Base-by-base conservation (phyloP, 1,140 invertebrate species). In the Eurosta solidaginis region DNA sequence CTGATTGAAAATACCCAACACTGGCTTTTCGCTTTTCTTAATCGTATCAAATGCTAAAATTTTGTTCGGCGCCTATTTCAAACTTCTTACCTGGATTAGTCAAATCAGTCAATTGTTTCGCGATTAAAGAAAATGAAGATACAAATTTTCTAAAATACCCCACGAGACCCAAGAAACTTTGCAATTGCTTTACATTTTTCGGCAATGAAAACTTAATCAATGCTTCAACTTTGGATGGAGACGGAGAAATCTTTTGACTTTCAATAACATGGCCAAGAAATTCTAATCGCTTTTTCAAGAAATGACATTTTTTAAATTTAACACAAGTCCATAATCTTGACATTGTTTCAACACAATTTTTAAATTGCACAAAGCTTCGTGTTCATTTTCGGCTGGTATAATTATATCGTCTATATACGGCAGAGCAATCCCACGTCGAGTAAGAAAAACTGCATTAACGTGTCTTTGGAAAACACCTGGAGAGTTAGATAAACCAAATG, bases 1-100 rank as follows among this genome's bases (percentile, higher is more conserved):
- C 17, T 59, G 79, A 33, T 85, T 75, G 79, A 82, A 88, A 29
- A 89, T 85, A 36, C 76, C 81, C 22, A 88, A 74, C 10, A 88
- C 83, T n/a, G 88, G 86, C 33, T 85, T 79, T 29, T 79, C 44
- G 3, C 74, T 78, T 5, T 78, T 40, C 20, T 78, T 78, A 3
- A 78, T 14, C 44, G 3, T 20, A 12, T 75, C 6, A 47, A 63
- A 54, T 25, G 44, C 20, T 44, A n/a, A 14, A 27, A 20, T 68
- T 25, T 20, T 63, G 22, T 22, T 49, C 74, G 20, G 76, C 10
- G 1, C 25, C 25, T 9, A 78, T 63, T 77, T 68, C 27, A 36
- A 47, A 77, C 25, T 29, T 59, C 22, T 36, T 40, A 4, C 50
- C 54, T 36, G 50, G 73, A 9, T 68, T 77, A 36, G 29, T 73